Conservation (phyloP, 2,888 invertebrate genomes). For the Caenorhabditis zanzibari region DNA sequence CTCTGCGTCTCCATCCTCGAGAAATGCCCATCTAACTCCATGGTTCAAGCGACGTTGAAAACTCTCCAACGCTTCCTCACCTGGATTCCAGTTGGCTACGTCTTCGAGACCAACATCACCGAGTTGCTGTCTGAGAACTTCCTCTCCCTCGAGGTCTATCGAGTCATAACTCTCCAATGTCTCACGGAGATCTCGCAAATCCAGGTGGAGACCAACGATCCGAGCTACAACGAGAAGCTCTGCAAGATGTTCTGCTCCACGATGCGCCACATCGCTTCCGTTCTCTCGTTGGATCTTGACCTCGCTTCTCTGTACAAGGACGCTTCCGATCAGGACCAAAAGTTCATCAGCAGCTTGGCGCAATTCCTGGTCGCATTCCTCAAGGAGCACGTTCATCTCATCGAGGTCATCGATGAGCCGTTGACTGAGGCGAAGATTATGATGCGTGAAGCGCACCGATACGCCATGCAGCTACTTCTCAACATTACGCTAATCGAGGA, state of each 20-base stretch:
- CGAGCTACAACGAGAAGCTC: conserved; percentile 93
- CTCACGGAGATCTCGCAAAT: conserved; percentile 93
- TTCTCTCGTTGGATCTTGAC: conserved; percentile 87
- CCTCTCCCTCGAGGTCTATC: conserved; percentile 96
- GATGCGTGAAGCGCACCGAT: conserved; percentile 72
- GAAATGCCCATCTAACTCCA: conserved; percentile 96
- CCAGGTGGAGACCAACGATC: conserved; percentile 84
- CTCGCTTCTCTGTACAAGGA: conserved; percentile 95
- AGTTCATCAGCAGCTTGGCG: conserved; percentile 98
- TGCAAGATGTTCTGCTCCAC: conserved; percentile 93
- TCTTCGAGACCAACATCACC: conserved; percentile 98
- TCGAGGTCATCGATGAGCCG: conserved; percentile 74
- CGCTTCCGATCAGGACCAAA: conserved; percentile 97
- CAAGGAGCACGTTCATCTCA: conserved; percentile 91
- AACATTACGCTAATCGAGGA: conserved; percentile 95
- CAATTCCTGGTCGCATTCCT: conserved; percentile 97
- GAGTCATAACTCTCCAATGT: conserved; percentile 98
- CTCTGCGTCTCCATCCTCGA: conserved; percentile 97
- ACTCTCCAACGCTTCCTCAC: conserved; percentile 96
- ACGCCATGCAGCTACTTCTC: conserved; percentile 84
- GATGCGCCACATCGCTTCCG: conserved; percentile 86
- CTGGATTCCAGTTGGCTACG: conserved; percentile 99
- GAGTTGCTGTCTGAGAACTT: conserved; percentile 94
- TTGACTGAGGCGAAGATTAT: conserved; percentile 30
- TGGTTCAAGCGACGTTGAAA: conserved; percentile 96